Conservation (phyloP, 2,797 vertebrate species). For the Sitta carolinensis region DNA sequence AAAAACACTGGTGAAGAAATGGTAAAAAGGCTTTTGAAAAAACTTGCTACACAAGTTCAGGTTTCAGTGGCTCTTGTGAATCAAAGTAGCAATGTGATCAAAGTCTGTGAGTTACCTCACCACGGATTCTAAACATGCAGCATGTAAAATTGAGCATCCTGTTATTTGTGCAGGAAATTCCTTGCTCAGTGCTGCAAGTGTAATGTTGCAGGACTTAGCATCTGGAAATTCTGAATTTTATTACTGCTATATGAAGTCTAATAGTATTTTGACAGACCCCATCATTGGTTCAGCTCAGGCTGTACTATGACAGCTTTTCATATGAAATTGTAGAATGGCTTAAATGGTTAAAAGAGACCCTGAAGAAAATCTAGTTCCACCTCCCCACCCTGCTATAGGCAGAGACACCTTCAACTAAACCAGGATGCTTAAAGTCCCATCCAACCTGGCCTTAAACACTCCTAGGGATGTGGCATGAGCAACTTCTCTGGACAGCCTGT, state of each 20-base stretch:
- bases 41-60: not conserved
- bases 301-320: not conserved
- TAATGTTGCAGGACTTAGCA: not conserved
- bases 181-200: not conserved
- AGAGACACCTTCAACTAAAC: not conserved
- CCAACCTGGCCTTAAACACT: not conserved
- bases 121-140: not conserved
- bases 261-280: not conserved
- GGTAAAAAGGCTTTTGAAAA: not conserved
- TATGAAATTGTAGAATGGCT: accelerated
- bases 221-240: not conserved
- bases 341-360: not conserved
- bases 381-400: too few species aligned
- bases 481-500: not conserved
- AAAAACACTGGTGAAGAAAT: not conserved
- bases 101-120: not conserved
- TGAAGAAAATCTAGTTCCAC: not conserved
- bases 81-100: not conserved
- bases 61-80: not conserved
- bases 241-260: not conserved
- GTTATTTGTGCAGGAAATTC: not conserved
- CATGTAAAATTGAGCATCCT: not conserved
- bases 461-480: not conserved
- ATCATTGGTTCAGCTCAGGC: not conserved
- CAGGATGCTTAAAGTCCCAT: not conserved